These are phyloP conservation scores for Agrilus mali DNA, from an alignment of 2,888 invertebrate species.

Conservation along the genomic window DNA sequence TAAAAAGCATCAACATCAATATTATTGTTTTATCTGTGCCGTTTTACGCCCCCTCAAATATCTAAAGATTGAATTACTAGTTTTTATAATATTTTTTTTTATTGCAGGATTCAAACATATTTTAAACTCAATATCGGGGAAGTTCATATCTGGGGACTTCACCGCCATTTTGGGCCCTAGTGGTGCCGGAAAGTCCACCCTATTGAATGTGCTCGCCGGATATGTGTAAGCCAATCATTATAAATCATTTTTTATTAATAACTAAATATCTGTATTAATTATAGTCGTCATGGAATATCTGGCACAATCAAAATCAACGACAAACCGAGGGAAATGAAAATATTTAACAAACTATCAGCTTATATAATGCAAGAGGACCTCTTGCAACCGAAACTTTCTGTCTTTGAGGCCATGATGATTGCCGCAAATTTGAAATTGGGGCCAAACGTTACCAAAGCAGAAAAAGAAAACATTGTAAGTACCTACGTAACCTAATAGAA, in stretches of 20 bases:
- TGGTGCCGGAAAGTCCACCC: constrained; percentile 62
- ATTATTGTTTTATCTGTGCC: no score
- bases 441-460: constrained; percentile 39
- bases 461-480: constrained; percentile 53
- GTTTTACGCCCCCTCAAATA: no score
- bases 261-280: constrained; percentile 4
- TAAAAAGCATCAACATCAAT: no score
- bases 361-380: constrained; percentile 75
- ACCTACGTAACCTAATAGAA: no score
- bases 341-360: constrained; percentile 61
- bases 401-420: constrained; percentile 59
- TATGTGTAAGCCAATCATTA: constrained; percentile 46
- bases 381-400: constrained; percentile 57
- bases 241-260: neutral
- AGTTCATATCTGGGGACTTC: constrained; percentile 47
- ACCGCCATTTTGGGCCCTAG: constrained; percentile 68
- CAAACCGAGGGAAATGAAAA: constrained; percentile 48
- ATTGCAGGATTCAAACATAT: constrained; percentile 41
- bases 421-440: constrained; percentile 65
- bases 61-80: no score
- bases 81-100: no score
- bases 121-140: constrained; percentile 44
- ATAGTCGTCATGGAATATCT: constrained; percentile 42
- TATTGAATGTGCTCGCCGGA: constrained; percentile 65
- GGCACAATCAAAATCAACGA: constrained; percentile 60